Evolutionary conservation across 2,797 vertebrate species (phyloP).

Genomic region (Gouania willdenowi): DNA sequence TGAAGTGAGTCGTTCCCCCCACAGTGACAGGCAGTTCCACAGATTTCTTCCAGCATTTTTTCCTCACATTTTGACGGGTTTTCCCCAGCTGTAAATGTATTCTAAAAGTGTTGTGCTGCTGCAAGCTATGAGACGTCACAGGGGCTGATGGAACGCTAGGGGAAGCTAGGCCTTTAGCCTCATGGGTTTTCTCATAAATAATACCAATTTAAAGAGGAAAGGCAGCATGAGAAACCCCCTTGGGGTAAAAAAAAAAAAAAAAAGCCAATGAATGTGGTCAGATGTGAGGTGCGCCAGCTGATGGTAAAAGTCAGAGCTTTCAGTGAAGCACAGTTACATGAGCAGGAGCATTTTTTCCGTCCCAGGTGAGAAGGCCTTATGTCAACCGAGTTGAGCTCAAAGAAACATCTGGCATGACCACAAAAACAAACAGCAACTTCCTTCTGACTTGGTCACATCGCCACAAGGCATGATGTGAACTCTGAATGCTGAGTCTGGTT

Average conservation of each 20-base stretch:
- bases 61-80: conserved; percentile 39
- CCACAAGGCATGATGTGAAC: conserved; percentile 20
- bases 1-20: conserved; percentile 12
- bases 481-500: conserved; percentile 8
- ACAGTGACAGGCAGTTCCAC: conserved; percentile 23
- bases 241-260: no score
- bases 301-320: conserved; percentile 24
- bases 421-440: conserved; percentile 50
- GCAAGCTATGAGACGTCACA: conserved; percentile 47
- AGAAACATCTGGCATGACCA: conserved; percentile 45
- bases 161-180: conserved; percentile 34
- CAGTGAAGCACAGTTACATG: conserved; percentile 24
- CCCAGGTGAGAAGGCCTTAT: conserved; percentile 46
- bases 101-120: conserved; percentile 47
- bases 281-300: conserved; percentile 30
- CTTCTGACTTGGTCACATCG: conserved; percentile 22
- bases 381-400: conserved; percentile 30
- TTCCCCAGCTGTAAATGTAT: conserved; percentile 50
- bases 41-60: conserved; percentile 29
- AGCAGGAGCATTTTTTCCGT: conserved; percentile 24
- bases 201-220: conserved; percentile 56
- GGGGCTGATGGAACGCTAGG: conserved; percentile 47
- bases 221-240: conserved; percentile 41
- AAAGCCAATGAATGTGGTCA: conserved; percentile 41
- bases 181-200: conserved; percentile 58